Conservation (phyloP, 2,888 invertebrate species). For the Diarsia mendica region DNA sequence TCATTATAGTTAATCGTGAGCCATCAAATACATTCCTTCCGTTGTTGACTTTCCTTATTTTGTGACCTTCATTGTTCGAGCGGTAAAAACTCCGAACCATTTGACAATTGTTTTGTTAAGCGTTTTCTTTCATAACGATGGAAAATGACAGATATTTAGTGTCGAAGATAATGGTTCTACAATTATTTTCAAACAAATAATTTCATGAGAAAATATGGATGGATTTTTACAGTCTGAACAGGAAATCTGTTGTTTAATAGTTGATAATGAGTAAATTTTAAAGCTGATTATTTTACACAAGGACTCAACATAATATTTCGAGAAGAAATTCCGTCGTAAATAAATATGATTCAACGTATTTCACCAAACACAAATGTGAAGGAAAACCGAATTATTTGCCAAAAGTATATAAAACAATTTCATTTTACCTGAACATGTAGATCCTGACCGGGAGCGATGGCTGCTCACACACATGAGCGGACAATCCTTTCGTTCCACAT, state of each 20-base stretch:
- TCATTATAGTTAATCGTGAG: slow-evolving; percentile 66
- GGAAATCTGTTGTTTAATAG: neutral
- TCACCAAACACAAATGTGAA: neutral
- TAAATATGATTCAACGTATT: neutral
- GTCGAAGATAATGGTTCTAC: slow-evolving; percentile 20
- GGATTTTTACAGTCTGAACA: slow-evolving; percentile 12
- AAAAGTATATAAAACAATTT: slow-evolving; percentile 54
- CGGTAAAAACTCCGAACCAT: slow-evolving; percentile 54
- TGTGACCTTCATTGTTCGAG: slow-evolving; percentile 52
- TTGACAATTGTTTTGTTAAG: slow-evolving; percentile 50
- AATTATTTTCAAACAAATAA: slow-evolving; percentile 22
- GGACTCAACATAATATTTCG: neutral
- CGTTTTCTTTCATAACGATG: slow-evolving; percentile 29
- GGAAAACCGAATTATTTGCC: slow-evolving; percentile 31
- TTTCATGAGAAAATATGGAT: slow-evolving; percentile 16
- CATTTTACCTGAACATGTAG: slow-evolving; percentile 61
- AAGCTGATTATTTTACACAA: neutral
- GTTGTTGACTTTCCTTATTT: slow-evolving; percentile 62
- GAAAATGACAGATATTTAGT: slow-evolving; percentile 23
- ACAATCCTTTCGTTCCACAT: slow-evolving; percentile 66
- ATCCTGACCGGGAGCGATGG: slow-evolving; percentile 43
- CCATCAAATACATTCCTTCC: slow-evolving; percentile 65
- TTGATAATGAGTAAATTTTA: neutral
- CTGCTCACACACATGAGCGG: slow-evolving; percentile 61
- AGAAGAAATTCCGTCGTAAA: neutral